Evolutionary conservation across 2,888 invertebrate genomes (phyloP).

Genomic region (Notodonta dromedarius): DNA sequence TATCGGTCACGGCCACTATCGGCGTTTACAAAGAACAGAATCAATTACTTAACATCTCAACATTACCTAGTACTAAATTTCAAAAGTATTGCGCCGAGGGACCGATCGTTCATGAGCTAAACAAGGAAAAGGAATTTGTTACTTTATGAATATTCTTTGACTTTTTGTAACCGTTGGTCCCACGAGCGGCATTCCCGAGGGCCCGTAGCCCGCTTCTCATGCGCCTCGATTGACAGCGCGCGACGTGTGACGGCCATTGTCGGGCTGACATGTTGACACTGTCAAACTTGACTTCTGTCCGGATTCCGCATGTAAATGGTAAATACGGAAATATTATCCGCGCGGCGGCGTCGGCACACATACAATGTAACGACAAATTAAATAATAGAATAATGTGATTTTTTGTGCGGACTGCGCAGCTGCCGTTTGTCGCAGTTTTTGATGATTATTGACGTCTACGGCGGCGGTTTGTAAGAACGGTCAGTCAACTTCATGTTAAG

Average conservation of each 20-base stretch:
- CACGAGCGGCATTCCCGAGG: constrained; percentile 55
- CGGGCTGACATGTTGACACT: constrained; percentile 80
- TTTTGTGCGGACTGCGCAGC: constrained; percentile 58
- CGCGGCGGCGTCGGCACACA: constrained; percentile 41
- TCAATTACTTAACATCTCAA: constrained; percentile 8
- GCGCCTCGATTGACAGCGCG: constrained; percentile 73
- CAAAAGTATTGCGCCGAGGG: constrained; percentile 49
- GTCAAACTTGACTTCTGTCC: constrained; percentile 82
- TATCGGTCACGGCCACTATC: constrained; percentile 10
- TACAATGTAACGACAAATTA: constrained; percentile 81
- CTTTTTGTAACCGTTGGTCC: constrained; percentile 53
- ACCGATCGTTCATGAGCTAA: constrained; percentile 67
- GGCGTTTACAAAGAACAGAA: constrained; percentile 8
- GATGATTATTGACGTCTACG: constrained; percentile 50
- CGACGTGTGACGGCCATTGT: constrained; percentile 81
- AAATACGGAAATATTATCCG: constrained; percentile 80
- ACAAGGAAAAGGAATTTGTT: constrained; percentile 61
- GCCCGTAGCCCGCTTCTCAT: constrained; percentile 74
- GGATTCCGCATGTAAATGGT: constrained; percentile 76
- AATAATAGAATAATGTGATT: constrained; percentile 79
- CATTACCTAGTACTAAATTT: constrained; percentile 18
- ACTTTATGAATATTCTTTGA: constrained; percentile 48
- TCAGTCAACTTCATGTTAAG: background rate
- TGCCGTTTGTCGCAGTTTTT: constrained; percentile 53
- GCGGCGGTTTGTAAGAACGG: constrained; percentile 25